Percentiles rank a stretch among this genome's conserved stretches.
Conservation (phyloP, 2,797 vertebrate genomes). For the Mionectes olivaceus region DNA sequence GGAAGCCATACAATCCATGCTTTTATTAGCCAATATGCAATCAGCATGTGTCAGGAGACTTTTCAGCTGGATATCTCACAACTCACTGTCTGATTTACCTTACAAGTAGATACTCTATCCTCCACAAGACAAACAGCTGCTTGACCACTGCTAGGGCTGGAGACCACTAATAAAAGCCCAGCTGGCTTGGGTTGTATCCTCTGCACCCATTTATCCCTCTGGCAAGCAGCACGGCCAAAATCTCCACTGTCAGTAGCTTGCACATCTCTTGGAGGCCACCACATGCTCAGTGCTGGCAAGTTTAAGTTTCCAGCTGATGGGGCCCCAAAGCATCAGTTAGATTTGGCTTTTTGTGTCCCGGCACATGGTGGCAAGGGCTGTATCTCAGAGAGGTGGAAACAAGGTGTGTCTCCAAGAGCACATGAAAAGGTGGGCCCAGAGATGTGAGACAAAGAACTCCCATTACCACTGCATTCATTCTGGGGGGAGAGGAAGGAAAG, state of each 20-base stretch:
- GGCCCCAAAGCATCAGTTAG: neutral
- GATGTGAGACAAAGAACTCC: neutral
- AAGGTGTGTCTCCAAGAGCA: neutral
- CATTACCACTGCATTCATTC: neutral
- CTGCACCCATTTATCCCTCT: neutral
- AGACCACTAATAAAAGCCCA: neutral
- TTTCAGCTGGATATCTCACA: neutral
- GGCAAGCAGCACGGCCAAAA: neutral
- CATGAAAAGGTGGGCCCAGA: neutral
- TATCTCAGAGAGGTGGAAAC: neutral
- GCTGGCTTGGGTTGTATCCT: neutral
- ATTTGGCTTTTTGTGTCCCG: neutral
- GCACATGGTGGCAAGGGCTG: rapidly evolving
- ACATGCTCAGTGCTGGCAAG: neutral
- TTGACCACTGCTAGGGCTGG: neutral
- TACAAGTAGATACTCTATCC: neutral
- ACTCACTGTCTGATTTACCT: neutral
- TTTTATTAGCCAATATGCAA: neutral
- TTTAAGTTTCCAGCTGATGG: neutral
- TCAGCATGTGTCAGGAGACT: neutral
- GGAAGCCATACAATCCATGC: neutral
- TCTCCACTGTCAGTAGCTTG: neutral
- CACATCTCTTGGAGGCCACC: neutral
- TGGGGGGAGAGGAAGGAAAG: rapidly evolving
- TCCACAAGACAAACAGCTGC: neutral